A percentile compares a stretch with the other conserved stretches of the same genome.
Conservation (phyloP, 1,140 invertebrate species). For the Bombus sibiricus region DNA sequence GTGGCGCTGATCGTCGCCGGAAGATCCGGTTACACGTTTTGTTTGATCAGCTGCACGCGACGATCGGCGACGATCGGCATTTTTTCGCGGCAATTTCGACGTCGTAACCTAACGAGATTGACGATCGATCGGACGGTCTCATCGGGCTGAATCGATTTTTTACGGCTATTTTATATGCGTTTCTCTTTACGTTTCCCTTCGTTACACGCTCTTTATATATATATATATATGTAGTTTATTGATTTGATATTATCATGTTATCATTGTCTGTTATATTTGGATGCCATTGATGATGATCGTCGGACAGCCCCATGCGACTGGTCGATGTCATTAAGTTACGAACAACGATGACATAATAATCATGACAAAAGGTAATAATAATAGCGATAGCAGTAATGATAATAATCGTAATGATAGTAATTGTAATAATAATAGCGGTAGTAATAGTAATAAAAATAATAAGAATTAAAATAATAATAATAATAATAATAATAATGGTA, state of each 20-base stretch:
- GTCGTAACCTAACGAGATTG: constrained; percentile 47
- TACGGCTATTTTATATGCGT: constrained; percentile 21
- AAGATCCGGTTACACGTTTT: constrained; percentile 23
- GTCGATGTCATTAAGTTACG: constrained; percentile 64
- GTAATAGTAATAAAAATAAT: not conserved
- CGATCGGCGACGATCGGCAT: constrained; percentile 49
- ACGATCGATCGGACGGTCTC: constrained; percentile 26
- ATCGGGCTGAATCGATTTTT: not conserved
- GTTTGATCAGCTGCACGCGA: constrained; percentile 31
- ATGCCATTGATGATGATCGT: constrained; percentile 43
- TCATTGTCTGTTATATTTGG: constrained; percentile 5
- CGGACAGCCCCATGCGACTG: constrained; percentile 38
- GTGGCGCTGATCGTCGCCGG: constrained; percentile 17
- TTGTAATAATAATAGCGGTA: constrained; percentile 11
- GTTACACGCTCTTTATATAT: not conserved
- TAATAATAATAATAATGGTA: constrained; percentile 25
- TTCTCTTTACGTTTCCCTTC: not conserved
- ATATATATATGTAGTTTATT: constrained; percentile 24
- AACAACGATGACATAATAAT: constrained; percentile 54
- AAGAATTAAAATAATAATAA: constrained; percentile 14
- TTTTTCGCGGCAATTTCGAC: not conserved
- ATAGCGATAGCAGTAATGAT: not conserved
- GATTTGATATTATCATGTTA: not conserved
- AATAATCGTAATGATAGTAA: not conserved
- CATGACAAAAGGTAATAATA: constrained; percentile 9